Evolutionary conservation across 2,113 vertebrate genomes (phyloP), one percentile per base, ranked within the genome.

Genomic region (Halichoerus grypus): DNA sequence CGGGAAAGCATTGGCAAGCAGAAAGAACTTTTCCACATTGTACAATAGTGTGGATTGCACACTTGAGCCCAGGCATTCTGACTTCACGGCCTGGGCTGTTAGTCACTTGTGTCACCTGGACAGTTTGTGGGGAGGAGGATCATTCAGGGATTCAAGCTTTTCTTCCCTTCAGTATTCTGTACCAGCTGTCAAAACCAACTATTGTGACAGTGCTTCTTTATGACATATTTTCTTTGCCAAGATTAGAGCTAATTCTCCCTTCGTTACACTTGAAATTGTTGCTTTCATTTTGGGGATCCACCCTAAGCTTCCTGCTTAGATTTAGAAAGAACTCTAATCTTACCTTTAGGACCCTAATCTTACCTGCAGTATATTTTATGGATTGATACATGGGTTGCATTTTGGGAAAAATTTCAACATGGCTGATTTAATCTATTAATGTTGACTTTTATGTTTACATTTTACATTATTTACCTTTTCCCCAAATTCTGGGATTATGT

Each of bases 191-290:
- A 80, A 39, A 61, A 74, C 11, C 4, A 33, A 31, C 76, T 69
- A 1, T 42, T 65, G 28, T 11, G 46, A 11, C 31, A 51, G 0
- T 36, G 12, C 59, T 92, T 63, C 63, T 61, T 80, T 65, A 15
- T 71, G 84, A 91, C 63, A 19, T 49, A 65, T 71, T 88, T 97
- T 95, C 95, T 97, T 95, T 92, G 88, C 88, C 36, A 80, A 63
- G 91, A 89, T 95, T 97, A 61, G 53, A 33, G 59, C 74, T 96
- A 95, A 83, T 93, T 88, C 59, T 95, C 31, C 31, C 13, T 69
- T 36, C 8, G 53, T 88, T 97, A 74, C 6, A 69, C 51, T 86
- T 88, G 74, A 83, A 93, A 93, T 77, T 80, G 46, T 18, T 89
- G 89, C 94, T 90, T 90, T 95, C 80, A 65, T 83, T 93, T 88